Evolutionary conservation across 2,888 invertebrate genomes (phyloP), one percentile per base, ranked within the genome.

Genomic region (Drosophila gaucha): DNA sequence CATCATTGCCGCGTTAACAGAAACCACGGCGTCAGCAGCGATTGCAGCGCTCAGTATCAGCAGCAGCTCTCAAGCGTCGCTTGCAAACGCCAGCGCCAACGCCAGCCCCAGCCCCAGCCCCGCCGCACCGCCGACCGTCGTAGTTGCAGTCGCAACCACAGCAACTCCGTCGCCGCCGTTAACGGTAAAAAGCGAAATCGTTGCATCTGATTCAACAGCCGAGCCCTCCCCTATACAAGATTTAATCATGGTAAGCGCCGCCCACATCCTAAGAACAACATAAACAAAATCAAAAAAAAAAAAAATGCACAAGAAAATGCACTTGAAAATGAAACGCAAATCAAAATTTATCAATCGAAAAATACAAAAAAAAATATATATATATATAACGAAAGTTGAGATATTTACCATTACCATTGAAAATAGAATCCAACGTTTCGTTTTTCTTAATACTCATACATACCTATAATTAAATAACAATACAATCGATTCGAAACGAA

Each of bases 171-270:
- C 73, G 65, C 71, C 73, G 47, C 75, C 77, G 68, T 62, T 84
- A 76, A 77, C 84, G 79, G 69, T 83, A 54, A 83, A 78, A 50
- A 74, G 70, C 78, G 84, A 88, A 67, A 75, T 74, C 70, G 77
- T 73, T 72, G 68, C 72, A 64, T 66, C 74, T 22, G 88, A 86
- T 82, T 77, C 86, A 64, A 77, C 78, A 73, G 76, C 80, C 67
- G 86, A 88, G 72, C 83, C 86, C 78, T 86, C 84, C 78, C 74
- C 89, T 73, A 76, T 85, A 80, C 74, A 89, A 89, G 89, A 89
- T 80, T 76, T 88, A 84, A 91, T 89, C 85, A 90, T 90, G 90
- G 90, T 90, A 90, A 91, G 91, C 90, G 84, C 59, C 88, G 83
- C 69, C 71, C 77, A 66, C 67, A 74, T 65, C 74, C 68, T 79